Evolutionary conservation across 1,140 invertebrate genomes (phyloP), one percentile per base, ranked within the genome.

Genomic region (Ips nitidus): DNA sequence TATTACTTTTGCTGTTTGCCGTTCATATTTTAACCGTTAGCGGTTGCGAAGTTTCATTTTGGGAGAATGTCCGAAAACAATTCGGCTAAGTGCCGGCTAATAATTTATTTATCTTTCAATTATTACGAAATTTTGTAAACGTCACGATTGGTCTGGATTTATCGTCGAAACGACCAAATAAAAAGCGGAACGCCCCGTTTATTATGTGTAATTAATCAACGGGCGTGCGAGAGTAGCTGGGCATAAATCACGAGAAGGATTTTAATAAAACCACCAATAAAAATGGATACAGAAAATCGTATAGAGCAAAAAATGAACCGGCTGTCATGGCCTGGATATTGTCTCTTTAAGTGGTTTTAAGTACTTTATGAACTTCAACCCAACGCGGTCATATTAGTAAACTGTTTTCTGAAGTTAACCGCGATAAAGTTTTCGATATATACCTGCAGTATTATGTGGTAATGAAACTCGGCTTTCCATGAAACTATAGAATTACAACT

Each of bases 171-270:
- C n/a, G 58, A 60, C 58, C 58, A 63, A 63, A 63, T 52, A 63
- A 52, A 52, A 52, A 52, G n/a, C 60, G 39, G 60, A 63, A 22
- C n/a, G 60, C 45, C 60, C 38, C 60, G 60, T 39, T 63, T 63
- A 63, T 63, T 63, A 63, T 63, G 60, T 40, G 45, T 63, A 52
- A 63, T 63, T 63, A 63, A 63, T 63, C 60, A 63, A 45, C 45
- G 60, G 38, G 4, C 22, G 39, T 52, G 36, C 60, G 60, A 52
- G 45, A 50, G 60, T 52, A 40, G 38, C 60, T 22, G n/a, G 37
- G 60, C 60, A 63, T 63, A 63, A 63, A 63, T 63, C 60, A 63
- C 39, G 52, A 63, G 60, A 52, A 47, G 60, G 38, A 60, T 60
- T 63, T 63, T 63, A 50, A 63, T 63, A 63, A 63, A 55, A 55